Base-by-base conservation (phyloP, 1,140 invertebrate species). In the Drosophila bipectinata region DNA sequence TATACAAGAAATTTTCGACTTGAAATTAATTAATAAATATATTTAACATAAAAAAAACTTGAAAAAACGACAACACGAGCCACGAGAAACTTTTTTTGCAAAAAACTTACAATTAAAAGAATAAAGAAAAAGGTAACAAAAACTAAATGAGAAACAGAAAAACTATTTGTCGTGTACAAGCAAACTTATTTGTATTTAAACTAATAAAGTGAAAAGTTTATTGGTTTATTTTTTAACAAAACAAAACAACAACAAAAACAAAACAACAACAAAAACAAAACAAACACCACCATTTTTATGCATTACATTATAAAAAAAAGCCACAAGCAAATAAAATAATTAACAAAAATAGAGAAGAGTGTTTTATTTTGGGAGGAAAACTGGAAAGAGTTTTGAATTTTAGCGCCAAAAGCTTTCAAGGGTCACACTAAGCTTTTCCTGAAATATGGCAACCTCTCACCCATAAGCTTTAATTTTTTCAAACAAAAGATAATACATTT, bases 141-240 rank as follows among this genome's bases (percentile, higher is more conserved):
- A 15, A 53, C 28, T 12, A 58, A 60, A 72, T 60, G 57, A 62
- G 51, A 44, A 79, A 75, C 47, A 58, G 44, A 80, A 72, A 60
- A 77, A 77, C 55, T 84, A 80, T 80, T 85, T 84, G 81, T 84
- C 81, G 81, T 84, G 63, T 85, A 73, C 63, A 80, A 85, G 72
- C 80, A 75, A 84, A 77, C 75, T 84, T 77, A 80, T 87, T 85
- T 85, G 63, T 85, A 85, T 85, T 80, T 8, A 53, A 77, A 80
- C 82, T 85, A 87, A 87, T 85, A 71, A 81, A 85, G 63, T 85
- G 49, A 85, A 77, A 77, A 81, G 82, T 85, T 80, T 84, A 85
- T 77, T 79, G 77, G 81, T 84, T 84, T 85, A 80, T 68, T 84
- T 80, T 85, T 77, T 73, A 67, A 49, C 9, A 32, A 55, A 15